Conservation (phyloP, 1,140 invertebrate species). For the Drosophila baimaii region DNA sequence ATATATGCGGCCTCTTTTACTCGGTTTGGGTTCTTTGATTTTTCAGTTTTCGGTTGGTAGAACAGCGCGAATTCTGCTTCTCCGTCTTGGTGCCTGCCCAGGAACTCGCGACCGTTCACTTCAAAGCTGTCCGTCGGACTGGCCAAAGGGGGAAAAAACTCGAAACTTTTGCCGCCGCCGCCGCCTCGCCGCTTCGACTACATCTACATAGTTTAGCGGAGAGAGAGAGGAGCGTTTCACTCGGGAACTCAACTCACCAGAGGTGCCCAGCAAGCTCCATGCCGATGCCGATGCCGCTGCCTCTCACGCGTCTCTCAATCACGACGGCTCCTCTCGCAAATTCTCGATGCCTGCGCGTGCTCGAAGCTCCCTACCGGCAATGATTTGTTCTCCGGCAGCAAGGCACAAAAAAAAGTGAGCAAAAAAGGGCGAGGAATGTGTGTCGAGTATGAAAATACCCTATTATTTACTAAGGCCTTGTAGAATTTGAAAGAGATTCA, state of each 20-base stretch:
- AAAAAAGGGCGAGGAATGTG: background rate
- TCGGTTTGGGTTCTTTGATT: slow-evolving; percentile 14
- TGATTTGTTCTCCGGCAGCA: slow-evolving; percentile 39
- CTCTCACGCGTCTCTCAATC: slow-evolving; percentile 31
- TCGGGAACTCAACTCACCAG: slow-evolving; percentile 1
- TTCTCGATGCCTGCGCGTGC: slow-evolving; percentile 50
- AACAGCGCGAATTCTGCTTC: slow-evolving; percentile 58
- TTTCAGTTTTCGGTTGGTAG: slow-evolving; percentile 42
- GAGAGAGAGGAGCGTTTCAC: slow-evolving; percentile 23
- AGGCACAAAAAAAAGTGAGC: background rate
- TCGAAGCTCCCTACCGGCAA: slow-evolving; percentile 31
- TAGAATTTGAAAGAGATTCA: background rate
- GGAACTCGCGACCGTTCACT: slow-evolving; percentile 72
- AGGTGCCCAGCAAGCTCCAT: slow-evolving; percentile 10
- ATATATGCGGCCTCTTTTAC: slow-evolving; percentile 25
- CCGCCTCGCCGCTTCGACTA: slow-evolving; percentile 43
- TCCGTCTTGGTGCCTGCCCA: slow-evolving; percentile 37
- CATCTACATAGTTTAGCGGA: slow-evolving; percentile 27
- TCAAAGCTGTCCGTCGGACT: slow-evolving; percentile 75
- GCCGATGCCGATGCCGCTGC: slow-evolving; percentile 13
- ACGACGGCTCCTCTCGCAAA: slow-evolving; percentile 25
- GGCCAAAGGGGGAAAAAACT: slow-evolving; percentile 59
- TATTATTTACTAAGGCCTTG: no score
- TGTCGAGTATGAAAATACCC: background rate
- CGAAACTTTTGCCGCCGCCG: slow-evolving; percentile 57